Evolutionary conservation across 2,888 invertebrate genomes (phyloP), one percentile per base, ranked within the genome.

Genomic region (Colostygia pectinataria): DNA sequence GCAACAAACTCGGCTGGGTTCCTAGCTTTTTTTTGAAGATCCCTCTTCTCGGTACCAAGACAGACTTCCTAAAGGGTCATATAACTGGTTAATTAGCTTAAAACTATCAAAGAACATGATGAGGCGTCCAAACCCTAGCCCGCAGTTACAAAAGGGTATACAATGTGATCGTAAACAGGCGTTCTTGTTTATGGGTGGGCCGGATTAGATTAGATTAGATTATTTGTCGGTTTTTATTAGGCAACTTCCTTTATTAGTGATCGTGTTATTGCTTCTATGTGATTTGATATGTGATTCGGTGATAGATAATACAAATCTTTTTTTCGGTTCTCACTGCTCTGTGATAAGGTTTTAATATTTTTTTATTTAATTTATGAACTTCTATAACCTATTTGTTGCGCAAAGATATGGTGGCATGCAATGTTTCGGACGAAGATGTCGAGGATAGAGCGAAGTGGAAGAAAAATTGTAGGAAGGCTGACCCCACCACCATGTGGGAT

Each of bases 161-260:
- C 18, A 53, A 34, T 36, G 42, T 57, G 59, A 51, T 60, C 57
- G 61, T 61, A 55, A 63, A 61, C 59, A 54, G 53, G 31, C 53
- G 47, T 47, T 47, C 50, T 56, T 55, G 57, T 63, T 53, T 56
- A 56, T 56, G 61, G 55, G 61, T 57, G 53, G 58, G 55, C 58
- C 18, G 56, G 52, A 55, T 52, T 50, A 52, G 57, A 48, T 52
- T 34, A 50, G 56, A 58, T 59, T 53, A 55, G 52, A 56, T 55
- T 50, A 47, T 53, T 49, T 29, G 38, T 14, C 43, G 45, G 43
- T 53, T 57, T 55, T 57, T 59, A 57, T 57, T 53, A 39, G 41
- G 28, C 44, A 46, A 57, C 59, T 57, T 57, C 46, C 55, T 44
- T 34, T 55, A 55, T 53, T 55, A 49, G 49, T 31, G 33, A 43